phyloP scores from a whole-genome alignment of 2,888 invertebrate species.

The Ctena decussata region DNA sequence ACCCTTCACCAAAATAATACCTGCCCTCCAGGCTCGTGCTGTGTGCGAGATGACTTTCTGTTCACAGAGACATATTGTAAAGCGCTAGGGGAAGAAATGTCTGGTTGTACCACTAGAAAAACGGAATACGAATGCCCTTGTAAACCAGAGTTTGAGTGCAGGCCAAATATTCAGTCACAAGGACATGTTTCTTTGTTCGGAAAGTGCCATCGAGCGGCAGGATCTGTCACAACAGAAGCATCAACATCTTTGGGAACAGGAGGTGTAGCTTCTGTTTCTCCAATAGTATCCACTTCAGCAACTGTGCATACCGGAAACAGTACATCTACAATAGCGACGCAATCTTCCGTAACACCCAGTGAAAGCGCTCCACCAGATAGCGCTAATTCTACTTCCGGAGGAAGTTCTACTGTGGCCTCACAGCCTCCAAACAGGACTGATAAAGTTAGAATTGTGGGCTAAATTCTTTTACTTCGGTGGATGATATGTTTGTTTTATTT shows the following conservation, averaged over 20 bases:
- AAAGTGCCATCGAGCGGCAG: slow-evolving; percentile 19
- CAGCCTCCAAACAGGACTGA: too few species aligned
- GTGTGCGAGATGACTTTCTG: slow-evolving; percentile 60
- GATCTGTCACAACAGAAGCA: not conserved
- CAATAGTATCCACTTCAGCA: too few species aligned
- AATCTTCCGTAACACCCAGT: too few species aligned
- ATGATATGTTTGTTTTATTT: too few species aligned
- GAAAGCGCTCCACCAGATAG: too few species aligned
- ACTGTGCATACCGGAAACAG: too few species aligned
- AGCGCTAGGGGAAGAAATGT: slow-evolving; percentile 24
- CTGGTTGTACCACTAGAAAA: slow-evolving; percentile 28
- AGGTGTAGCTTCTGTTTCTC: not conserved
- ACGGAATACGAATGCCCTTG: slow-evolving; percentile 58
- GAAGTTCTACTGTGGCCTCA: too few species aligned
- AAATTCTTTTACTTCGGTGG: too few species aligned
- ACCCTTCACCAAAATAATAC: not conserved
- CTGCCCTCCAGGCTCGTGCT: slow-evolving; percentile 45
- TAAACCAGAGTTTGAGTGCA: slow-evolving; percentile 29
- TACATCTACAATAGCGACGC: too few species aligned
- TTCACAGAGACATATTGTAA: slow-evolving; percentile 51
- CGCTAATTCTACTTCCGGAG: too few species aligned
- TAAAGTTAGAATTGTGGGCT: too few species aligned
- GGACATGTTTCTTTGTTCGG: slow-evolving; percentile 57
- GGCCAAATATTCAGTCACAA: slow-evolving; percentile 35
- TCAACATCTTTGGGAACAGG: not conserved